Evolutionary conservation across 2,888 invertebrate genomes (phyloP).

Genomic region (Drosophila kanekoi): DNA sequence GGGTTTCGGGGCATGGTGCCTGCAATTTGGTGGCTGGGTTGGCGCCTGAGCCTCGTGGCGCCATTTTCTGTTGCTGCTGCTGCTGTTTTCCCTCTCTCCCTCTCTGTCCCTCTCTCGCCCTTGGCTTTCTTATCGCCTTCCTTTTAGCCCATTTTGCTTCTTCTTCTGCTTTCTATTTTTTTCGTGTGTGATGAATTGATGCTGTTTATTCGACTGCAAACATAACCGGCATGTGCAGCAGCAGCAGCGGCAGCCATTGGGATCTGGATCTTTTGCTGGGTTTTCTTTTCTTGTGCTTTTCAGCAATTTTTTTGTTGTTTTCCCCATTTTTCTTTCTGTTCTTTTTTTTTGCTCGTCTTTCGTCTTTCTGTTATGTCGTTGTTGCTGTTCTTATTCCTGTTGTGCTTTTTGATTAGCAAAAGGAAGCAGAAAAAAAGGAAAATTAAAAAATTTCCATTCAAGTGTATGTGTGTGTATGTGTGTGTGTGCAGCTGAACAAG

Average conservation of each 20-base stretch:
- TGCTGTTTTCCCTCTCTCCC: constrained; percentile 20
- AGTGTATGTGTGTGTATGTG: constrained; percentile 27
- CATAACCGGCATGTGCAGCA: constrained; percentile 65
- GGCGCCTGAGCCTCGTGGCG: constrained; percentile 67
- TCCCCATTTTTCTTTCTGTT: constrained; percentile 4
- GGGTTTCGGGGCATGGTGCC: constrained; percentile 10
- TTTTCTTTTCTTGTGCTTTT: constrained; percentile 27
- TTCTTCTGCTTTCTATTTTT: constrained; percentile 3
- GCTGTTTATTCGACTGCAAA: constrained; percentile 80
- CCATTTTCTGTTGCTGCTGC: constrained; percentile 58
- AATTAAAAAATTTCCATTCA: constrained; percentile 55
- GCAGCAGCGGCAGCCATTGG: constrained; percentile 30
- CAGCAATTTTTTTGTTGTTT: constrained; percentile 7
- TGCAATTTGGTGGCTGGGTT: constrained; percentile 41
- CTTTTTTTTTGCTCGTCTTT: constrained; percentile 6
- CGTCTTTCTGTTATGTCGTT: constrained; percentile 7
- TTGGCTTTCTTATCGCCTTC: constrained; percentile 16
- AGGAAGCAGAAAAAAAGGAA: constrained; percentile 43
- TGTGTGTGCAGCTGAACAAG: constrained; percentile 34
- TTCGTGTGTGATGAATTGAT: constrained; percentile 76
- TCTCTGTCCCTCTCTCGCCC: background rate
- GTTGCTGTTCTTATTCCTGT: constrained; percentile 49
- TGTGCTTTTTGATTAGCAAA: constrained; percentile 76
- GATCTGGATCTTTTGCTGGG: constrained; percentile 44
- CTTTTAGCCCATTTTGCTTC: constrained; percentile 20